Conservation (phyloP, 2,113 vertebrate genomes). For the Cyphomyrus plagiostoma region DNA sequence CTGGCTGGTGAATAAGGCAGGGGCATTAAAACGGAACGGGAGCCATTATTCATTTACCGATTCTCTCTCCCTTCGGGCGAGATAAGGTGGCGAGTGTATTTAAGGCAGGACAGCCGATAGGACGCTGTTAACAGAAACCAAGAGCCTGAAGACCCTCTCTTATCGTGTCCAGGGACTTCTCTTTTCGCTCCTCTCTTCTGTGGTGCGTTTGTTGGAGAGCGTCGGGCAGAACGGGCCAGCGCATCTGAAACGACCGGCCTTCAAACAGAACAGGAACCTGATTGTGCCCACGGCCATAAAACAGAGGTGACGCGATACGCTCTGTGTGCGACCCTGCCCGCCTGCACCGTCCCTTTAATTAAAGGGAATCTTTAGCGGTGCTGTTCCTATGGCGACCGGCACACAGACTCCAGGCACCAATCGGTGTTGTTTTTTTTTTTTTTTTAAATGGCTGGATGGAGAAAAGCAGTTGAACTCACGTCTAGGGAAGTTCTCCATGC, state of each 20-base stretch:
- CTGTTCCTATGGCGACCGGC: conserved; percentile 15
- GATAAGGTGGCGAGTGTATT: neutral
- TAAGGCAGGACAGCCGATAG: neutral
- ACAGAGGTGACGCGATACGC: neutral
- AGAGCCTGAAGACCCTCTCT: neutral
- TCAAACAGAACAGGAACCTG: neutral
- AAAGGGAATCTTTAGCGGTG: conserved; percentile 9
- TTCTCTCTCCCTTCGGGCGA: neutral
- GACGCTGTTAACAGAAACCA: neutral
- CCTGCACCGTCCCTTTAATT: neutral
- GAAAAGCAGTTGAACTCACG: neutral
- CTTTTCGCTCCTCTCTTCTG: neutral
- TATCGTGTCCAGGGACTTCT: neutral
- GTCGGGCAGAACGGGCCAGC: neutral
- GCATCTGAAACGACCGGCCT: neutral
- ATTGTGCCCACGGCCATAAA: neutral
- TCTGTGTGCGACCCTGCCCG: neutral
- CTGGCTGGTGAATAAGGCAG: neutral
- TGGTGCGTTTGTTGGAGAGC: neutral
- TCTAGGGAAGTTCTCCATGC: neutral
- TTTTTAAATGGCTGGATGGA: neutral
- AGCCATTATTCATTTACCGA: neutral
- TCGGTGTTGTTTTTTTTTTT: neutral
- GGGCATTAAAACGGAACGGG: neutral
- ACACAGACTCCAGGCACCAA: neutral